Conservation (phyloP, 2,797 vertebrate genomes). For the Notoglanidium macrostoma region DNA sequence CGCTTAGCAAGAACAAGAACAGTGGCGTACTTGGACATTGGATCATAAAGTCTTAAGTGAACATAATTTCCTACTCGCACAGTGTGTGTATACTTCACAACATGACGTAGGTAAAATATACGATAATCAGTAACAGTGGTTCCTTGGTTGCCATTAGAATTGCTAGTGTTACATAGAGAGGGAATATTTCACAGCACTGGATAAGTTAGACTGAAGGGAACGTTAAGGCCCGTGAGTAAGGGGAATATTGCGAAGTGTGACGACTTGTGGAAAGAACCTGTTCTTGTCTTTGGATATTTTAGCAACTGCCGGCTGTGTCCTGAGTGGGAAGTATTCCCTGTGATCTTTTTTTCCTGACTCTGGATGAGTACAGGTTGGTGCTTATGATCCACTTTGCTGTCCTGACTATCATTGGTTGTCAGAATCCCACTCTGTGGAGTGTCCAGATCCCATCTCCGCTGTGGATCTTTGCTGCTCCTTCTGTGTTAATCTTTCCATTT, state of each 20-base stretch:
- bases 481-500: no score
- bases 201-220: background rate
- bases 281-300: background rate
- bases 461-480: no score
- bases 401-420: background rate
- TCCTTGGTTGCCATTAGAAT: background rate
- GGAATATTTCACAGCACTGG: background rate
- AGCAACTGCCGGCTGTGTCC: background rate
- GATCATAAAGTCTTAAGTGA: background rate
- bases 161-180: background rate
- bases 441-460: no score
- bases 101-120: background rate
- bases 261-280: background rate
- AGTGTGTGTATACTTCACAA: background rate
- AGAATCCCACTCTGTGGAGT: no score
- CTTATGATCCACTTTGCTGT: background rate
- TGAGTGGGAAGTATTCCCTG: background rate
- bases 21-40: background rate
- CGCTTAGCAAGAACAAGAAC: background rate
- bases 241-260: background rate
- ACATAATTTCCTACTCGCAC: background rate
- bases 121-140: background rate
- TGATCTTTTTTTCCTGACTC: background rate
- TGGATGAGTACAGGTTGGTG: background rate
- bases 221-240: background rate